Evolutionary conservation across 1,140 invertebrate genomes (phyloP).

Genomic region (Pantala flavescens): DNA sequence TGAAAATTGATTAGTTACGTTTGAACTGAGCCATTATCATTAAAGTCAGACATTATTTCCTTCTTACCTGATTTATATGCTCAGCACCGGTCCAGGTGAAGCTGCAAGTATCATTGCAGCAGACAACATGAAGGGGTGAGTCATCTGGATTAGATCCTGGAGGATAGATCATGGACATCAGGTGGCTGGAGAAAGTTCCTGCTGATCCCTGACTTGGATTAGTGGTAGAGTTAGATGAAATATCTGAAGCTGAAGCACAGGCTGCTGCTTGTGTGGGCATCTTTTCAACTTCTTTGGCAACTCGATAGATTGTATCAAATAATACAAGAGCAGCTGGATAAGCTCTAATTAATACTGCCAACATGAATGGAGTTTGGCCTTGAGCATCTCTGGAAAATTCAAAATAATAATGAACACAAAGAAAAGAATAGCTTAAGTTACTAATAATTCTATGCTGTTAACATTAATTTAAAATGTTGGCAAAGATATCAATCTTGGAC

Average conservation of each 20-base stretch:
- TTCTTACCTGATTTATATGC: slow-evolving; percentile 94
- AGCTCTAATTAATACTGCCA: slow-evolving; percentile 82
- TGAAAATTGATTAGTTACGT: slow-evolving; percentile 14
- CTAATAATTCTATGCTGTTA: no score
- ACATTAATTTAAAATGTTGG: no score
- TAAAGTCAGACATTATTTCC: slow-evolving; percentile 15
- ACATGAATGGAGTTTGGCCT: slow-evolving; percentile 95
- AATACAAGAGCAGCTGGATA: slow-evolving; percentile 84
- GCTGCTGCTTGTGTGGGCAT: slow-evolving; percentile 12
- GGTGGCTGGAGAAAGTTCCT: slow-evolving; percentile 20
- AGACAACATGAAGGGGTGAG: slow-evolving; percentile 90
- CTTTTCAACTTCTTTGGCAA: slow-evolving; percentile 40
- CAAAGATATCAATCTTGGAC: no score
- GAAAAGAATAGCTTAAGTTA: no score
- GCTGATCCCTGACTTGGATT: slow-evolving; percentile 13
- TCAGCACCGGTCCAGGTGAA: slow-evolving; percentile 99
- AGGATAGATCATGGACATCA: slow-evolving; percentile 74
- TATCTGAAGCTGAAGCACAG: background rate
- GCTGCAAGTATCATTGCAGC: slow-evolving; percentile 98
- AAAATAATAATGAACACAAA: background rate
- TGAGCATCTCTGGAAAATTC: slow-evolving; percentile 82
- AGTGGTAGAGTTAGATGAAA: slow-evolving; percentile 1
- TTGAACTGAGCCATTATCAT: slow-evolving; percentile 11
- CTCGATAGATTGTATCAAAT: slow-evolving; percentile 69
- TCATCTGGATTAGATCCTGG: slow-evolving; percentile 82